A percentile compares a stretch with the other conserved stretches of the same genome.
Evolutionary conservation across 37 sponge, comb jelly and placozoan species (phyloP).

Genomic region (Spongilla lacustris): DNA sequence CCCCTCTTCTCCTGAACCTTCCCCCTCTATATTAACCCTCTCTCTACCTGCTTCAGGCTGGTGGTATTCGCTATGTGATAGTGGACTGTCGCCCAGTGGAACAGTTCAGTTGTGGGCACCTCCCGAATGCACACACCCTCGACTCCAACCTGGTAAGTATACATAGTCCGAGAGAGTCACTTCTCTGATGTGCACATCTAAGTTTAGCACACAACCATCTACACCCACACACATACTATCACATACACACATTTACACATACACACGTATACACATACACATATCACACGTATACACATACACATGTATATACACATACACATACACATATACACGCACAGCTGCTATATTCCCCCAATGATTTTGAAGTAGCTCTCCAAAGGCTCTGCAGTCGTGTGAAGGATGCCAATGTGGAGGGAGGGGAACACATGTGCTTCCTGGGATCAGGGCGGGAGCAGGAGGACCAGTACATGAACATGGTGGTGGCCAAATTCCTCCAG

Average conservation of each 20-base stretch:
- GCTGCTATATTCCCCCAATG: slow-evolving; percentile 79
- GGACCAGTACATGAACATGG: slow-evolving; percentile 94
- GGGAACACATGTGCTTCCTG: slow-evolving; percentile 90
- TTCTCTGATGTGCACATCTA: too few relatives aligned
- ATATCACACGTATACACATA: background rate
- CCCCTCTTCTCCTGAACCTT: too few relatives aligned
- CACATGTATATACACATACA: background rate
- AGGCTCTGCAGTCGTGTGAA: slow-evolving; percentile 64
- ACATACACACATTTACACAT: background rate
- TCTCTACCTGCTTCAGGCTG: background rate
- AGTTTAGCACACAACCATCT: too few relatives aligned
- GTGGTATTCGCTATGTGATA: slow-evolving; percentile 67
- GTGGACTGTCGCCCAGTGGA: slow-evolving; percentile 91
- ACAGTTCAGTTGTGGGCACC: slow-evolving; percentile 87
- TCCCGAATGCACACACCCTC: slow-evolving; percentile 68
- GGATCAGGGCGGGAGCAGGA: slow-evolving; percentile 90
- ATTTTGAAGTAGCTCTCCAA: slow-evolving; percentile 72
- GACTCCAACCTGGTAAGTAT: slow-evolving; percentile 82
- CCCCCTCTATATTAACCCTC: background rate
- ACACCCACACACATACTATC: too few relatives aligned
- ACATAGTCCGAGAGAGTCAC: background rate
- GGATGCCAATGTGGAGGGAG: slow-evolving; percentile 36
- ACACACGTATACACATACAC: background rate
- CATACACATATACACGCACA: background rate
- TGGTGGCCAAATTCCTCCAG: slow-evolving; percentile 94